Evolutionary conservation across 2,888 invertebrate species (phyloP), one percentile per base, ranked within the genome.

Genomic region (Cactoblastis cactorum): DNA sequence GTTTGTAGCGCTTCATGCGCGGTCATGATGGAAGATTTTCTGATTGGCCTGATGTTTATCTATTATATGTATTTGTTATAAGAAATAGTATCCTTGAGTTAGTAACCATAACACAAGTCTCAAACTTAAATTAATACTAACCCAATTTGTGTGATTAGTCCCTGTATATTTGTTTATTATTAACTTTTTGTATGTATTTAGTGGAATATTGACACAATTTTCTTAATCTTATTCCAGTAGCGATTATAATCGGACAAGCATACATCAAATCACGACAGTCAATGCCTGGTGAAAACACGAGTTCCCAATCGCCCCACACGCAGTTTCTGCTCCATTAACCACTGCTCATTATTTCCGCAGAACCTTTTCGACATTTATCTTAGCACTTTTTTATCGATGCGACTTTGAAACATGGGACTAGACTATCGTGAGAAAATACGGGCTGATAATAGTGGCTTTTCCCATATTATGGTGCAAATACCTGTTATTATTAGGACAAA

Each of bases 321-420:
- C 22, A 51, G 68, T 81, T 85, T 85, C 81, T 74, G 72, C 71
- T 55, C 74, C 87, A 86, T 86, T 86, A 71, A 74, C 63, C 77
- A 64, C 62, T 63, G 65, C 63, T 62, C 62, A 71, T 63, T 58
- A 74, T 80, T 81, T 85, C 82, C 83, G 77, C 59, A 65, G 54
- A 67, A 63, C 66, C 64, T 61, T 67, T 70, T 65, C 74, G 74
- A 79, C 74, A 78, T 79, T 80, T 71, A 74, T 74, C 65, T 71
- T 71, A 57, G 62, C 65, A 63, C 62, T 70, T 74, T 74, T 77
- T 77, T 62, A 61, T 56, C 53, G 51, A 56, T 46, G 46, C 50
- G 67, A 66, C 65, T 53, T 56, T 53, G 50, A 53, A 61, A 62
- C 58, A 54, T 48, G 34, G 38, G 45, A 53, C 59, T 59, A 58